phyloP scores from a whole-genome alignment of 2,797 vertebrate genomes.

The Columba guinea region DNA sequence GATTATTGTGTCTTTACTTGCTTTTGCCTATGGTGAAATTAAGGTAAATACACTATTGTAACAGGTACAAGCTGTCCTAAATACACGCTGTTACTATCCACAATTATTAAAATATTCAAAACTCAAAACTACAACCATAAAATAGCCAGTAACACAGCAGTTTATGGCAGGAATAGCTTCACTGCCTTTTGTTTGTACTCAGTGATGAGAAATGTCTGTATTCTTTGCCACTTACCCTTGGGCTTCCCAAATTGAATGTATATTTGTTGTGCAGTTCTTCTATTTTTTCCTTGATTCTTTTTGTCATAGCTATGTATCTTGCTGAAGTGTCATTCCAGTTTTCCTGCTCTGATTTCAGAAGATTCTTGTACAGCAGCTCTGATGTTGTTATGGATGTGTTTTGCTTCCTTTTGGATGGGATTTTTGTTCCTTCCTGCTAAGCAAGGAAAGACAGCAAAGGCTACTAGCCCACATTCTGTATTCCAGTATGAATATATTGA shows the following conservation, averaged over 20 bases:
- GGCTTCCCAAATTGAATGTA: conserved; percentile 55
- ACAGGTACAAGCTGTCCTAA: neutral
- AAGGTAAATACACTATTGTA: neutral
- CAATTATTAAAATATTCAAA: neutral
- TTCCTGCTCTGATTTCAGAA: conserved; percentile 71
- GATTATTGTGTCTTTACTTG: neutral
- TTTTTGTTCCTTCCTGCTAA: conserved; percentile 18
- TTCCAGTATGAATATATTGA: neutral
- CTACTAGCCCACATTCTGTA: neutral
- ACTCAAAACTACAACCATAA: neutral
- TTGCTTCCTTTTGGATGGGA: neutral
- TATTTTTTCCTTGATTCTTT: conserved; percentile 80
- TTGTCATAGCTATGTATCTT: conserved; percentile 78
- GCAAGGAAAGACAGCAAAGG: neutral
- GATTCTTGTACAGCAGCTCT: conserved; percentile 57
- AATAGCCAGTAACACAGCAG: neutral
- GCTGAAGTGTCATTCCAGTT: conserved; percentile 66
- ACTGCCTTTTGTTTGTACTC: neutral
- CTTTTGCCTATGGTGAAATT: neutral
- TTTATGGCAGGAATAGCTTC: neutral
- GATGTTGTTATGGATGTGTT: neutral
- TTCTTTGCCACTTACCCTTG: conserved; percentile 77
- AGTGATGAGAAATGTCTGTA: neutral
- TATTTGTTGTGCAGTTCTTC: conserved; percentile 75
- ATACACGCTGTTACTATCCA: neutral